phyloP scores from a whole-genome alignment of 1,140 invertebrate genomes.

The Contarinia nasturtii region DNA sequence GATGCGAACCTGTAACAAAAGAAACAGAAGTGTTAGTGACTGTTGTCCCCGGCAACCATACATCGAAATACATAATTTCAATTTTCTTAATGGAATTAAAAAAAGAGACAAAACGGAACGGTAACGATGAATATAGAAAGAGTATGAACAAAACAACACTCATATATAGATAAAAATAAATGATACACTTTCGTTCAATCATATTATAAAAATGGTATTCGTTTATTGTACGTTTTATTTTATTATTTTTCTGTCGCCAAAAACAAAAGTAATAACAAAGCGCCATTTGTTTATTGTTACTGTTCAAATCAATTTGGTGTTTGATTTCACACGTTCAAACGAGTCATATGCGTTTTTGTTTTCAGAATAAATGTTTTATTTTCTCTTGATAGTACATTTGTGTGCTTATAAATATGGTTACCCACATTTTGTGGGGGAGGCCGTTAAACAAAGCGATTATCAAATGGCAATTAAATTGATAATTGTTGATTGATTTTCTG shows the following conservation, averaged over 20 bases:
- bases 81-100: no score
- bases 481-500: no score
- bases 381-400: no score
- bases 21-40: neutral
- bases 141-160: neutral
- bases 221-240: neutral
- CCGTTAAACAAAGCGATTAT: no score
- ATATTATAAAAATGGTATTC: no score
- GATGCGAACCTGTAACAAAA: conserved; percentile 47
- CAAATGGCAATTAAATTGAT: no score
- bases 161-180: neutral
- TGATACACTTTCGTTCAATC: neutral
- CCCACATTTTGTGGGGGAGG: no score
- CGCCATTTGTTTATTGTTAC: no score
- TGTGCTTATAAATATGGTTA: no score
- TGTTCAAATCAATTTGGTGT: no score
- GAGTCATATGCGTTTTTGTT: neutral
- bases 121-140: neutral
- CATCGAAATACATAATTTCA: neutral
- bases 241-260: neutral
- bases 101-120: neutral
- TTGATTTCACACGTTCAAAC: neutral
- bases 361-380: neutral
- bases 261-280: no score
- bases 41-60: no score